phyloP scores from a whole-genome alignment of 2,797 vertebrate species.

The Sebastes taczanowskii region DNA sequence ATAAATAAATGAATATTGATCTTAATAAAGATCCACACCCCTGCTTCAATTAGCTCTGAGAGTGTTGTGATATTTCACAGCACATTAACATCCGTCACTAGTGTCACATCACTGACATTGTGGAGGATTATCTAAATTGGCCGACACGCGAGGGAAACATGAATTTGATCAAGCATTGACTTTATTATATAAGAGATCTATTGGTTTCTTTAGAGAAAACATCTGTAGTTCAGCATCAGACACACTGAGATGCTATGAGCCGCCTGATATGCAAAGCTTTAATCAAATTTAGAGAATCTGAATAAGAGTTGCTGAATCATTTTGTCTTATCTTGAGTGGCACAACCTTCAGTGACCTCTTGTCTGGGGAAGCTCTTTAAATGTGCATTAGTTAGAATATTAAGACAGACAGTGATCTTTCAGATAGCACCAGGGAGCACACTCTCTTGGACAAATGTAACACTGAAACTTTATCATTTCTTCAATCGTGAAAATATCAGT shows the following conservation, averaged over 20 bases:
- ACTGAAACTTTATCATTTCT: background rate
- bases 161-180: slow-evolving; percentile 33
- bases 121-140: slow-evolving; percentile 40
- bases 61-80: slow-evolving; percentile 51
- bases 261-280: background rate
- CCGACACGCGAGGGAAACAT: slow-evolving; percentile 29
- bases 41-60: slow-evolving; percentile 55
- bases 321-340: background rate
- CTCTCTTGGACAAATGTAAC: background rate
- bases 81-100: slow-evolving; percentile 37
- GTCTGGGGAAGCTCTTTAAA: slow-evolving; percentile 22
- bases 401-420: background rate
- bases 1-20: slow-evolving; percentile 59
- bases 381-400: slow-evolving; percentile 24
- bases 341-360: slow-evolving; percentile 12
- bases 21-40: slow-evolving; percentile 47
- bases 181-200: slow-evolving; percentile 14
- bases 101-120: slow-evolving; percentile 21
- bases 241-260: background rate
- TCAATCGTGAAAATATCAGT: background rate
- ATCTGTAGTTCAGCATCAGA: background rate
- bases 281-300: slow-evolving; percentile 25
- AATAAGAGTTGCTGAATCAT: slow-evolving; percentile 12
- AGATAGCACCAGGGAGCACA: background rate
- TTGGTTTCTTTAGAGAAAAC: slow-evolving; percentile 5